These are phyloP conservation scores for Rynchops niger DNA, from an alignment of 2,113 vertebrate genomes.

Conservation along the genomic window DNA sequence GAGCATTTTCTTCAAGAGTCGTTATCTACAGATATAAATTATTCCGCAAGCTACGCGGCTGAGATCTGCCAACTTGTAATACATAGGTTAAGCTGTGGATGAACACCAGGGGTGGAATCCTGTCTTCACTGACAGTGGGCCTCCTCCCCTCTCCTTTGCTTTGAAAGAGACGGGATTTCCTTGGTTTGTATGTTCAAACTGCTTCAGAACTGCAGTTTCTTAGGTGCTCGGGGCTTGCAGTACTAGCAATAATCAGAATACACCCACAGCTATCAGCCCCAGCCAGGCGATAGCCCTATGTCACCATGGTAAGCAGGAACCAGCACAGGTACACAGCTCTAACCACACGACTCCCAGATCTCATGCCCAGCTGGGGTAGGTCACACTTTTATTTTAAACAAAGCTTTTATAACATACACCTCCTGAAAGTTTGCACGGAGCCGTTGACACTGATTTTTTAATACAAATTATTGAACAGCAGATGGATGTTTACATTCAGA, in stretches of 20 bases:
- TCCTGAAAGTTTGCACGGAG: background rate
- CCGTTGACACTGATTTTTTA: background rate
- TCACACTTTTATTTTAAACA: background rate
- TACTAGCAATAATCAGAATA: background rate
- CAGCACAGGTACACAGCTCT: background rate
- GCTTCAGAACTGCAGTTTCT: background rate
- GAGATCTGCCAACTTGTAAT: background rate
- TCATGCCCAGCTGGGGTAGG: background rate
- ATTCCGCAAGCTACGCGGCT: background rate
- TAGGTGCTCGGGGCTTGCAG: background rate
- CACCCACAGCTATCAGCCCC: background rate
- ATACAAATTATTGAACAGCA: background rate
- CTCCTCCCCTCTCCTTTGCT: background rate
- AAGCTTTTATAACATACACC: background rate
- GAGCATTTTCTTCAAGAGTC: background rate
- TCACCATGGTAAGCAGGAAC: background rate
- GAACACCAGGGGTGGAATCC: background rate
- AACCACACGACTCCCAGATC: background rate
- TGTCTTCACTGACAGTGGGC: background rate
- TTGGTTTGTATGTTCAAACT: background rate
- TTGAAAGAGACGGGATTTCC: background rate
- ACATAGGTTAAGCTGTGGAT: background rate
- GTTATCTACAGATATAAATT: background rate
- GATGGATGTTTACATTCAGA: background rate
- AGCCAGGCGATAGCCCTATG: background rate